phyloP scores from a whole-genome alignment of 30 jellyfish, hydroid and myxozoan species.

The Cassiopea andromeda region DNA sequence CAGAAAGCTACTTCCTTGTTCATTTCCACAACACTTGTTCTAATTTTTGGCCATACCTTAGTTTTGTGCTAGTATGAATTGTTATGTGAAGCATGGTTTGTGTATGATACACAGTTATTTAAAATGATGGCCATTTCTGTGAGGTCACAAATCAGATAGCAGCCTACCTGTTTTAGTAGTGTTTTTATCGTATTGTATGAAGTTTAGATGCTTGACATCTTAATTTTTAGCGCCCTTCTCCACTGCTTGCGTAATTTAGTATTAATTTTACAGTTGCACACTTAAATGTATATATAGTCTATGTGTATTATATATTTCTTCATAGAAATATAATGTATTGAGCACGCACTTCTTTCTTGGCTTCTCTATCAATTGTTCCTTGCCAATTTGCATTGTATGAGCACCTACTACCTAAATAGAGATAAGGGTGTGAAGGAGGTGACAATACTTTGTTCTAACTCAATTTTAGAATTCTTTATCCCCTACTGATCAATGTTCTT shows the following conservation, averaged over 20 bases:
- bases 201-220: slow-evolving; percentile 26
- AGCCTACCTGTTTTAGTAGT: slow-evolving; percentile 37
- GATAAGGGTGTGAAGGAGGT: no score
- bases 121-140: slow-evolving; percentile 5
- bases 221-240: slow-evolving; percentile 14
- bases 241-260: slow-evolving; percentile 25
- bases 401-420: no score
- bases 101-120: slow-evolving; percentile 11
- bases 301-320: slow-evolving; percentile 31
- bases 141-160: slow-evolving; percentile 1
- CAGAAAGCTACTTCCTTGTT: not conserved
- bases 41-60: not conserved
- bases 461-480: no score
- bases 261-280: slow-evolving; percentile 49
- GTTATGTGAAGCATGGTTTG: slow-evolving; percentile 38
- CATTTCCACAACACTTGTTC: not conserved
- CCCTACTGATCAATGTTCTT: no score
- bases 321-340: slow-evolving; percentile 35
- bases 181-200: slow-evolving; percentile 50
- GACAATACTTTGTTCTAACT: no score
- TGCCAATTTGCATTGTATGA: no score
- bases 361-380: no score
- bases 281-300: slow-evolving; percentile 22
- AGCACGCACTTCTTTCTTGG: not conserved
- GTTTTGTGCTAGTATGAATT: slow-evolving; percentile 21